Percentiles rank a stretch among this genome's conserved stretches.
Conservation (phyloP, 2,888 invertebrate genomes). For the Gari tellinella region DNA sequence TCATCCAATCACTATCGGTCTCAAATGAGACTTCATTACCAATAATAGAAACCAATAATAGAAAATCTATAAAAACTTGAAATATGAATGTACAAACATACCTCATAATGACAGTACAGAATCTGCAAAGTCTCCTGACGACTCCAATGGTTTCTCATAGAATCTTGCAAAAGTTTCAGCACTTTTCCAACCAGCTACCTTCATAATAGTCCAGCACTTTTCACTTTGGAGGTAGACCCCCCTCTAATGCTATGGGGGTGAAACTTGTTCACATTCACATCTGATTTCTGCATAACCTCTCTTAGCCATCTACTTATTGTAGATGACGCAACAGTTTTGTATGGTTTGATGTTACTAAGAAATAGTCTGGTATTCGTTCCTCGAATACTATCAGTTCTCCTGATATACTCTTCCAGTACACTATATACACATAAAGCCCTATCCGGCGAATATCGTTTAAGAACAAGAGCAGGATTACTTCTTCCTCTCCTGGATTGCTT, state of each 20-base stretch:
- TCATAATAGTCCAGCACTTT: slow-evolving; percentile 6
- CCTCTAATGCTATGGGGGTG: slow-evolving; percentile 10
- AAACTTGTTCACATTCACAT: slow-evolving; percentile 2
- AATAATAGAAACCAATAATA: too few relatives aligned
- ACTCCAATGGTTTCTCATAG: slow-evolving; percentile 3
- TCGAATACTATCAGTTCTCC: background rate
- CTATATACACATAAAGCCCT: slow-evolving; percentile 15
- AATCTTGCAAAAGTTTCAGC: slow-evolving; percentile 11
- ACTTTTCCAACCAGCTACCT: slow-evolving; percentile 15
- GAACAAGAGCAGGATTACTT: slow-evolving; percentile 1
- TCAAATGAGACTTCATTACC: too few relatives aligned
- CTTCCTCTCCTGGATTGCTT: slow-evolving; percentile 17
- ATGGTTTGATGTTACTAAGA: slow-evolving; percentile 8
- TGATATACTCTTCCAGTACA: background rate
- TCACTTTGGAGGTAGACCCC: slow-evolving; percentile 7
- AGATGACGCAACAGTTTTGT: background rate
- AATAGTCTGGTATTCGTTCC: background rate
- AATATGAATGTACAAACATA: too few relatives aligned
- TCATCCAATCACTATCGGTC: too few relatives aligned
- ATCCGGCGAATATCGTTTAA: slow-evolving; percentile 4
- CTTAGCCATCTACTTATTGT: slow-evolving; percentile 6
- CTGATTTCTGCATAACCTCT: slow-evolving; percentile 3
- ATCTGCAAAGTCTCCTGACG: too few relatives aligned
- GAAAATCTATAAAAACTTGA: too few relatives aligned
- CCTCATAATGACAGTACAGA: too few relatives aligned